Evolutionary conservation across 2,888 invertebrate species (phyloP).

Genomic region (Phortica magna): DNA sequence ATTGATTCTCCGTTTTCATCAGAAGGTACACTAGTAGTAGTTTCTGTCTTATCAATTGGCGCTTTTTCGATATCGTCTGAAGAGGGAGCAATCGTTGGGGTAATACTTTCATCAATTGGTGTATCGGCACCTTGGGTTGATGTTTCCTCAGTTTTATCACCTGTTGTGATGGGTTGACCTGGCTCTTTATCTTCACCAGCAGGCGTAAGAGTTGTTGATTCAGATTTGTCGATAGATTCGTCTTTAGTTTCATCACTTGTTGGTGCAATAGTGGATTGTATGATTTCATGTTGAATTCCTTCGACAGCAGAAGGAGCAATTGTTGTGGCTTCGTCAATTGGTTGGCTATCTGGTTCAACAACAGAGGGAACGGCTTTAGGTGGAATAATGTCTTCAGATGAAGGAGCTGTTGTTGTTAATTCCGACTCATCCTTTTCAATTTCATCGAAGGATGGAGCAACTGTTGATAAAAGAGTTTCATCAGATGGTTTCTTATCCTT

Average conservation of each 20-base stretch:
- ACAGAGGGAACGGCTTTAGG: constrained; percentile 39
- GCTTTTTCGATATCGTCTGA: constrained; percentile 20
- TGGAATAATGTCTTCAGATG: constrained; percentile 40
- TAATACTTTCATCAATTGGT: constrained; percentile 32
- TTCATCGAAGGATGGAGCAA: constrained; percentile 35
- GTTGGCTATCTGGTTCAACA: constrained; percentile 20
- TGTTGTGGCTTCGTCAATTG: constrained; percentile 29
- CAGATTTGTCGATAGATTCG: not conserved
- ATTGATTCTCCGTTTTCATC: constrained; percentile 21
- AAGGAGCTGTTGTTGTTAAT: constrained; percentile 43
- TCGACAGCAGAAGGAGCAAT: constrained; percentile 38
- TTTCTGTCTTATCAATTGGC: constrained; percentile 27
- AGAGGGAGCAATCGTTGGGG: constrained; percentile 35
- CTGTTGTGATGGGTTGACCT: constrained; percentile 18
- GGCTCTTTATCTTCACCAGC: constrained; percentile 18
- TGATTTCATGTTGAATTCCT: constrained; percentile 35
- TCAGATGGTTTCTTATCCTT: constrained; percentile 34
- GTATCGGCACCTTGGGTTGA: constrained; percentile 28
- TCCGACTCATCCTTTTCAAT: constrained; percentile 38
- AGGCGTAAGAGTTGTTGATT: constrained; percentile 4
- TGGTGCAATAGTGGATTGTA: not conserved
- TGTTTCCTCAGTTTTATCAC: constrained; percentile 21
- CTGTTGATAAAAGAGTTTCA: constrained; percentile 11
- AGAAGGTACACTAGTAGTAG: constrained; percentile 44
- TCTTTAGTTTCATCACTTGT: constrained; percentile 26